Percentiles rank a stretch among this genome's conserved stretches.
Conservation (phyloP, 2,888 invertebrate genomes). For the Drosophila emarginata region DNA sequence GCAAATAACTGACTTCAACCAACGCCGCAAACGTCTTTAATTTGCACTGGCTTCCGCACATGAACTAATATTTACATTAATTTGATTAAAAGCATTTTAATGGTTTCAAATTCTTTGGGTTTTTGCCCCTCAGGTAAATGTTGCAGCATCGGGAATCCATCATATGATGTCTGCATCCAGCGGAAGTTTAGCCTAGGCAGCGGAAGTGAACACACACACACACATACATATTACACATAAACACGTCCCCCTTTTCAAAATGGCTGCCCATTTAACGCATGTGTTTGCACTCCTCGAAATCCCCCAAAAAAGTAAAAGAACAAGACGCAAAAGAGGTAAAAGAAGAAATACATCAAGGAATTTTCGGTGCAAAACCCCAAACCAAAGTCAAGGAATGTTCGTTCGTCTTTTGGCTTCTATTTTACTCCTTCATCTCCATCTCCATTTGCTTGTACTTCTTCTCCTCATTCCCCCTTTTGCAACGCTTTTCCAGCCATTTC, state of each 20-base stretch:
- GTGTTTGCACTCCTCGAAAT: conserved; percentile 60
- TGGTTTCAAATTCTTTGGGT: conserved; percentile 55
- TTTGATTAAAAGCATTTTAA: conserved; percentile 78
- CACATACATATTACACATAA: background rate
- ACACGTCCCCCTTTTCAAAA: conserved; percentile 32
- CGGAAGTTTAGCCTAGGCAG: conserved; percentile 61
- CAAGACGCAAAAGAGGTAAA: conserved; percentile 30
- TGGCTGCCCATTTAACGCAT: conserved; percentile 71
- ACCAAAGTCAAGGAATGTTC: conserved; percentile 40
- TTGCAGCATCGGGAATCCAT: conserved; percentile 36
- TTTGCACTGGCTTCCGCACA: background rate
- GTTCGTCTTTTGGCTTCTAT: conserved; percentile 33
- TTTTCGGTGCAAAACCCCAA: conserved; percentile 28
- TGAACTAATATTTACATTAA: conserved; percentile 66
- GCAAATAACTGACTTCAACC: background rate
- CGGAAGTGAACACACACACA: conserved; percentile 54
- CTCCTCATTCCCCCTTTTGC: background rate
- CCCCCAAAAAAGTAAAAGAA: conserved; percentile 8
- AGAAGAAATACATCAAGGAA: conserved; percentile 41
- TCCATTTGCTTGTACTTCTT: background rate
- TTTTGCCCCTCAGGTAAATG: conserved; percentile 49
- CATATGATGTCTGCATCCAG: conserved; percentile 18
- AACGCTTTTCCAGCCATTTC: conserved; percentile 61
- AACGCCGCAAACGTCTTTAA: background rate
- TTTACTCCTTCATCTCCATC: conserved; percentile 35